Base-by-base conservation (phyloP, 2,797 vertebrate species). In the Holocentrus rufus region DNA sequence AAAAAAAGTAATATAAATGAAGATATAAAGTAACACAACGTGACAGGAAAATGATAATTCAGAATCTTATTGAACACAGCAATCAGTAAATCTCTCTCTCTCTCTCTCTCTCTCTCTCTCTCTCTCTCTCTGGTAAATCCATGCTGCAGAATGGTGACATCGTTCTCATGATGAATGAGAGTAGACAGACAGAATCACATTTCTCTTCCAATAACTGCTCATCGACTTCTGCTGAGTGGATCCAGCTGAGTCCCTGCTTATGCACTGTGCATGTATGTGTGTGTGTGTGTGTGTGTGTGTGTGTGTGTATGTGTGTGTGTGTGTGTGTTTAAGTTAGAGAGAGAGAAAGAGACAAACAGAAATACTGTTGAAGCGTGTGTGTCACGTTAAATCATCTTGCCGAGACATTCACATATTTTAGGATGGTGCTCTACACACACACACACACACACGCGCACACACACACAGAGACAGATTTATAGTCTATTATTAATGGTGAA, bases 211-310 rank as follows among this genome's bases (percentile, higher is more conserved):
- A 25, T 49, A 34, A 50, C 60, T 63, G 60, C 73, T 72, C 31
- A 64, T 78, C 69, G 56, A 61, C 65, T 46, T 64, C 65, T 49
- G 22, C 49, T 68, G 61, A 81, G 69, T 66, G 78, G 61, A 63
- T 83, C 72, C 80, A 89, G 76, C 80, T 83, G 78, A 56, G 56
- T 80, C 69, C 62, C 68, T 36, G 47, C 68, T 27, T 50, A 13
- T 49, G 2, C 54, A 13, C 17, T 47, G 46, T 17, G 46, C 18
- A 17, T 2, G 46, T 69, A 54, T 50, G 25, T 23, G 49, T 31
- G 18, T 62, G 49, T 55, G 25, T 52, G 47, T 46, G 1, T 58
- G 10, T 60, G 20, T 56, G 15, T 50, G 46, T 47, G 60, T 63
- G 31, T 34, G 31, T 34, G 31, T 31, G 31, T 31, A n/a, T n/a